Conservation (phyloP, 2,113 vertebrate genomes). For the Nasalis larvatus region DNA sequence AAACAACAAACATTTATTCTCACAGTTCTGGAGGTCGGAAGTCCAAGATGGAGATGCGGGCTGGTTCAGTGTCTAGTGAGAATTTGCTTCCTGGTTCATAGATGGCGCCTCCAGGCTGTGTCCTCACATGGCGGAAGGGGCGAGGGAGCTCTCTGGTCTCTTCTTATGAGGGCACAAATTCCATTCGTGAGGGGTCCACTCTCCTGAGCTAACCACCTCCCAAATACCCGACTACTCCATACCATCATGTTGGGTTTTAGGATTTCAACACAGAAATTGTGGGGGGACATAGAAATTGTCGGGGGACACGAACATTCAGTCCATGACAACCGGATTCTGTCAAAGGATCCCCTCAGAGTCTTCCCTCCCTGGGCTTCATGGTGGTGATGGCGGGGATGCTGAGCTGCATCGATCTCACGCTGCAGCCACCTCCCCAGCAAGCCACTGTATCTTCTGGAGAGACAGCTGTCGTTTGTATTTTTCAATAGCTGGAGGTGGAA, state of each 20-base stretch:
- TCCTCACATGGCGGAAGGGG: not conserved
- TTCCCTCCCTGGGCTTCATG: not conserved
- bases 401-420: not conserved
- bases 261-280: not conserved
- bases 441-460: not conserved
- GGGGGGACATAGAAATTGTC: not conserved
- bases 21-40: not conserved
- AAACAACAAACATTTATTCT: not conserved
- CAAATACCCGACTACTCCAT: not conserved
- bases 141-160: not conserved
- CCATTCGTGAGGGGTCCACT: not conserved
- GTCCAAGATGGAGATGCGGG: not conserved
- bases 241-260: not conserved
- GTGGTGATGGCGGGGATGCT: not conserved
- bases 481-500: not conserved
- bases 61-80: not conserved
- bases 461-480: not conserved
- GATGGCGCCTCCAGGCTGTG: not conserved
- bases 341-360: not conserved
- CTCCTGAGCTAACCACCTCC: not conserved
- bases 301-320: not conserved
- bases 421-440: not conserved
- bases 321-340: not conserved
- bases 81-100: not conserved
- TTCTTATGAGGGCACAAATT: not conserved